Evolutionary conservation across 2,888 invertebrate species (phyloP), one percentile per base, ranked within the genome.

Genomic region (Kuschelorhynchus macadamiae): DNA sequence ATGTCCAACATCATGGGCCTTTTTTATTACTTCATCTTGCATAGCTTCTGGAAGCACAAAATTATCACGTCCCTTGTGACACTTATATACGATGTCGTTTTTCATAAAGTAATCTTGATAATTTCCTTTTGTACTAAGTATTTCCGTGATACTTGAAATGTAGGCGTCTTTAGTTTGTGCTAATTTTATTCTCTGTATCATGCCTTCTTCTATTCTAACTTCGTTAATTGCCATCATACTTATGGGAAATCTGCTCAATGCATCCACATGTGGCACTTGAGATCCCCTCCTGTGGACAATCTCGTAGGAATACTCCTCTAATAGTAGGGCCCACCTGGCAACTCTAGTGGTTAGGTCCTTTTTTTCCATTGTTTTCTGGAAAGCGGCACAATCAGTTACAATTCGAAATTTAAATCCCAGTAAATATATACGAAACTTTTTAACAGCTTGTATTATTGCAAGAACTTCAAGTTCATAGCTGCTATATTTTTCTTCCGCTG

Each of bases 1-100:
- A 73, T 82, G 81, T 30, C 82, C 81, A 21, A 73, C 71, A 21
- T 78, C 78, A 65, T 83, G 82, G 0, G 72, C 72, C n/a, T 65
- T 75, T 33, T 70, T 72, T 2, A 83, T 81, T 0, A 83, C 75
- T 60, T 82, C 78, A 5, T 55, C 65, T 63, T 80, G 75, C 79
- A 84, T 78, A 7, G 17, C 16, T 17, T 71, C 75, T 0, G 83
- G 82, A 25, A 7, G 25, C 7, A 12, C 70, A 70, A 72, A 81
- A 81, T 73, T 82, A 80, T 21, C 81, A 80, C 20, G 72, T 72
- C 30, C 77, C 77, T 63, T 82, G 82, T 0, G 72, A 36, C 11
- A 11, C 11, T 36, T 36, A 36, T 36, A 36, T 11, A 12, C 30
- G 72, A 17, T 21, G 74, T 72, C 61, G 66, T 18, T 70, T 52